These are phyloP conservation scores for Hemicentrotus pulcherrimus DNA, from an alignment of 35 echinoderm and acorn worm genomes.

Conservation along the genomic window DNA sequence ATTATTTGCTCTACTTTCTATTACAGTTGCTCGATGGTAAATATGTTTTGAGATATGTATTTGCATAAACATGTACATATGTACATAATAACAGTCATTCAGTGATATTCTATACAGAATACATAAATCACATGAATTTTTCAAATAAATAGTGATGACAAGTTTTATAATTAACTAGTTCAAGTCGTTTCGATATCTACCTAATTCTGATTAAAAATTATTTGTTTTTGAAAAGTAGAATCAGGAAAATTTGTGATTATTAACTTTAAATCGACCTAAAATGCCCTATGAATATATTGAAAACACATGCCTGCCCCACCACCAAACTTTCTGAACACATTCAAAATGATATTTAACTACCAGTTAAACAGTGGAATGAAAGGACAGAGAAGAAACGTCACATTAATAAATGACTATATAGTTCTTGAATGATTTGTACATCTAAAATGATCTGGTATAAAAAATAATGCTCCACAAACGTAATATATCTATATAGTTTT, in stretches of 20 bases:
- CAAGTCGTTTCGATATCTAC: no score
- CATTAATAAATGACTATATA: background rate
- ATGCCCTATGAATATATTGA: background rate
- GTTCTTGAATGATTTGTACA: background rate
- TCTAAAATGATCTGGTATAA: constrained; percentile 14
- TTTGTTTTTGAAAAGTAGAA: no score
- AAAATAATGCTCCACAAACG: constrained; percentile 18
- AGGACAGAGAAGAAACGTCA: background rate
- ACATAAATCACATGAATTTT: background rate
- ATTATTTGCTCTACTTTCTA: background rate
- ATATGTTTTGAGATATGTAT: constrained; percentile 2
- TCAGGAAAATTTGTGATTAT: background rate
- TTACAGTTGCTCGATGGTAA: background rate
- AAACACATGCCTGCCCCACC: background rate
- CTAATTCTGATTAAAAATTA: no score
- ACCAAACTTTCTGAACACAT: background rate
- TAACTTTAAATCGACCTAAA: background rate
- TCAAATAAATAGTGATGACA: no score
- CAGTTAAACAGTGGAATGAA: background rate
- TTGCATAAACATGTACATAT: background rate
- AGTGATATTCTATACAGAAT: background rate
- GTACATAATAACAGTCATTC: background rate
- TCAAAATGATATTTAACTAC: background rate
- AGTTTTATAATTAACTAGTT: no score
- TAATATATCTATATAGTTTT: constrained; percentile 5